Evolutionary conservation across 1,140 invertebrate genomes (phyloP), one percentile per base, ranked within the genome.

Genomic region (Micrasema longulum): DNA sequence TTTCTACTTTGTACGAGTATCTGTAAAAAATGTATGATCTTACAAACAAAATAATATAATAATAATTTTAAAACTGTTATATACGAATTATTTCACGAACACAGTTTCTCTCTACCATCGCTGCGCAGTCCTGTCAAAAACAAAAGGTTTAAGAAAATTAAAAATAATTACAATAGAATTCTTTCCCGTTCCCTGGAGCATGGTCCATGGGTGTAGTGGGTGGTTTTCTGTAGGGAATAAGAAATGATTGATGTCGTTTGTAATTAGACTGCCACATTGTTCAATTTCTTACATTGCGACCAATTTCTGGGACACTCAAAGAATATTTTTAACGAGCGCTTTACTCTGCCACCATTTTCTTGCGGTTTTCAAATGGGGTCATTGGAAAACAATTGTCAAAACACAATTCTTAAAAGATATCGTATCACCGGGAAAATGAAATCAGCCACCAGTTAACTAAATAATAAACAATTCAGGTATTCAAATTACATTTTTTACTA

Each of bases 81-180:
- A n/a, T n/a, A n/a, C n/a, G n/a, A n/a, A n/a, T n/a, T n/a, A n/a
- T n/a, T n/a, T n/a, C n/a, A n/a, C n/a, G n/a, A n/a, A n/a, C n/a
- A n/a, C n/a, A n/a, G n/a, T n/a, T n/a, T n/a, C n/a, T n/a, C n/a
- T n/a, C n/a, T n/a, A n/a, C 22, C 53, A 23, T 43, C 38, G 18
- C 41, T 36, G 14, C 18, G 18, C 22, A 26, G 45, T 14, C 36
- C 68, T 52, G 68, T 63, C 68, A 63, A 36, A 63, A 70, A 70
- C 68, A 70, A 70, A 70, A 35, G 41, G 14, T 43, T 70, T 70
- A 63, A 70, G 67, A 35, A 70, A 70, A 70, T 70, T 70, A 62
- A 70, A 70, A 70, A 70, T 70, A 70, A 70, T 70, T 63, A 70
- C 57, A 63, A 63, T 63, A 38, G 68, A 57, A 63, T 70, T 70